Percentiles rank a stretch among this genome's conserved stretches.
These are phyloP conservation scores for Gastrophryne carolinensis DNA, from an alignment of 2,797 vertebrate species.

Conservation along the genomic window DNA sequence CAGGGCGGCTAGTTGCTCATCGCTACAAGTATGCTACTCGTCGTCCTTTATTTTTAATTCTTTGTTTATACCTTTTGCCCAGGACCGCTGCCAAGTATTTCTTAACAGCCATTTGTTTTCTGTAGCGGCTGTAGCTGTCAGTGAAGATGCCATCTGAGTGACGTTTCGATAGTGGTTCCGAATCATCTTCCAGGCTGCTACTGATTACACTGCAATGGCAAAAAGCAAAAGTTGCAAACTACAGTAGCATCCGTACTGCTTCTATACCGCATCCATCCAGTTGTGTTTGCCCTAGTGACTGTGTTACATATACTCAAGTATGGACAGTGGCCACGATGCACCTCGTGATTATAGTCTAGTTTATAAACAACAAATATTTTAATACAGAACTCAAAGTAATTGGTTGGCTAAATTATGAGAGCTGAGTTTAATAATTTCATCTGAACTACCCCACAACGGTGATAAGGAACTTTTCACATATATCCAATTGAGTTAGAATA, in stretches of 20 bases:
- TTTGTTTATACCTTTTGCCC: constrained; percentile 99
- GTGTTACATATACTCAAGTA: background rate
- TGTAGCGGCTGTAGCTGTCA: constrained; percentile 98
- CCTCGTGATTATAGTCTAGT: too few species aligned
- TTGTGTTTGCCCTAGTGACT: background rate
- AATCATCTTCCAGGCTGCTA: constrained; percentile 77
- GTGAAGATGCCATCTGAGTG: constrained; percentile 98
- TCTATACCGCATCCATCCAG: constrained; percentile 10
- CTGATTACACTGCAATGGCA: constrained; percentile 68
- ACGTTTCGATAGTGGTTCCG: constrained; percentile 90
- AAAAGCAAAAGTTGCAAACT: constrained; percentile 47
- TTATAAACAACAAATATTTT: background rate
- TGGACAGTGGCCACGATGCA: background rate
- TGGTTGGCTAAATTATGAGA: too few species aligned
- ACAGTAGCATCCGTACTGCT: background rate
- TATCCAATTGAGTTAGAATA: too few species aligned
- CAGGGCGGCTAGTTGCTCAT: constrained; percentile 72
- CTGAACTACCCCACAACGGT: too few species aligned
- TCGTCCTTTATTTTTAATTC: constrained; percentile 98
- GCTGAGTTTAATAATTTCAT: too few species aligned
- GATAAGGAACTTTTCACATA: too few species aligned
- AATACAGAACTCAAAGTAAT: background rate
- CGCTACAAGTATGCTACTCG: constrained; percentile 95
- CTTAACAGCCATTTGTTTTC: constrained; percentile 99
- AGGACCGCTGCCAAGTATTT: constrained; percentile 98